Base-by-base conservation (phyloP, 1,140 invertebrate species). In the Drosophila bocqueti region DNA sequence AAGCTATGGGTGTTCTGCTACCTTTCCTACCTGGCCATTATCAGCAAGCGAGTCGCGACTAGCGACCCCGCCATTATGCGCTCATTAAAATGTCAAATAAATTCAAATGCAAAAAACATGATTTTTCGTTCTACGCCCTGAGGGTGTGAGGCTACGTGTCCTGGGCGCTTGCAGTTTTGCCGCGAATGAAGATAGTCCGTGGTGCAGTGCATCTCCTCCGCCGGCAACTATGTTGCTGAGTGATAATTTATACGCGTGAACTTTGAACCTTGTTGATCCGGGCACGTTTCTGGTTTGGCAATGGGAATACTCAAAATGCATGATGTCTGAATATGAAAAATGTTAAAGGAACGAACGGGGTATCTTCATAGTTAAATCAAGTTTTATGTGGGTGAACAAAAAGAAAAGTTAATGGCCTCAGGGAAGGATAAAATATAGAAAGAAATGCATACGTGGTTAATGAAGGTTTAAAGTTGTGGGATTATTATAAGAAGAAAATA, bases 61-160 rank as follows among this genome's bases (percentile, higher is more conserved):
- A 69, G 63, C 49, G 40, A 72, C 61, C 63, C 74, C 59, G 78
- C 57, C 81, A 90, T 90, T 90, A 85, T 90, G 81, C 79, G 79
- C 85, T 90, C 85, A 90, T 90, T 90, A 90, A 90, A 90, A 90
- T 90, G 81, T 90, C 85, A 90, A 90, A 90, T 90, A 90, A 85
- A 85, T 82, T 79, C 79, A 90, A 90, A 90, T 90, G 76, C 49
- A 75, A 65, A 89, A 89, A 71, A 83, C 75, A 77, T 83, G 79
- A 75, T 76, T 86, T 73, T 38, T 38, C 36, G 11, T 11, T 38
- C 36, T 26, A 26, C 31, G 31, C 55, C 52, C 38, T 24, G 43
- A 47, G 49, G 40, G 45, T 57, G 63, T 55, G 18, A 55, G 43
- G 66, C 4, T n/a, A 68, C 54, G 66, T 72, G 69, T 45, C 38